A percentile compares a stretch with the other conserved stretches of the same genome.
Evolutionary conservation across 2,888 invertebrate genomes (phyloP).

Genomic region (Tenthredo notha): DNA sequence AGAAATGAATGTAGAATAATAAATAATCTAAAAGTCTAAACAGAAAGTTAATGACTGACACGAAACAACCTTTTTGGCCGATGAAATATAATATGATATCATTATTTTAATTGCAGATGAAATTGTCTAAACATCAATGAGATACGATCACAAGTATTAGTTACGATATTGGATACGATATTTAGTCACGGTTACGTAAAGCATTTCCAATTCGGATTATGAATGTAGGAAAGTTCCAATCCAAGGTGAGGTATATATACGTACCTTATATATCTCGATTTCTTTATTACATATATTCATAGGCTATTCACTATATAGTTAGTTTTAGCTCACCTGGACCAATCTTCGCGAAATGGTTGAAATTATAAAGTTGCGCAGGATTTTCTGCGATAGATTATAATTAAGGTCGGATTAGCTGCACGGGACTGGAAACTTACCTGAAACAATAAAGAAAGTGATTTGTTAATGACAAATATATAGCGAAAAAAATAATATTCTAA

Average conservation of each 20-base stretch:
- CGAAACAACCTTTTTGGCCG: background rate
- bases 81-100: background rate
- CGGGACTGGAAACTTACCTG: slow-evolving; percentile 47
- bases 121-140: slow-evolving; percentile 10
- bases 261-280: background rate
- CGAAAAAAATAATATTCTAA: background rate
- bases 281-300: background rate
- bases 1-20: background rate
- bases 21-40: background rate
- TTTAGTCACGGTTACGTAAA: slow-evolving; percentile 8
- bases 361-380: background rate
- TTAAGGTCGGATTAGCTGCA: background rate
- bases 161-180: background rate
- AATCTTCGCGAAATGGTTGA: background rate
- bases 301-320: background rate
- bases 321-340: slow-evolving; percentile 38
- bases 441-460: slow-evolving; percentile 24
- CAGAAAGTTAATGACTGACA: background rate
- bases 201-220: background rate
- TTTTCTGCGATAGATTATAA: background rate
- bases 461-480: background rate
- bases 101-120: background rate
- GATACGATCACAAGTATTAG: background rate
- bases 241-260: background rate
- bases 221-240: slow-evolving; percentile 5